A percentile compares a stretch with the other conserved stretches of the same genome.
phyloP scores from a whole-genome alignment of 2,113 vertebrate species.

The Misgurnus mizolepis region DNA sequence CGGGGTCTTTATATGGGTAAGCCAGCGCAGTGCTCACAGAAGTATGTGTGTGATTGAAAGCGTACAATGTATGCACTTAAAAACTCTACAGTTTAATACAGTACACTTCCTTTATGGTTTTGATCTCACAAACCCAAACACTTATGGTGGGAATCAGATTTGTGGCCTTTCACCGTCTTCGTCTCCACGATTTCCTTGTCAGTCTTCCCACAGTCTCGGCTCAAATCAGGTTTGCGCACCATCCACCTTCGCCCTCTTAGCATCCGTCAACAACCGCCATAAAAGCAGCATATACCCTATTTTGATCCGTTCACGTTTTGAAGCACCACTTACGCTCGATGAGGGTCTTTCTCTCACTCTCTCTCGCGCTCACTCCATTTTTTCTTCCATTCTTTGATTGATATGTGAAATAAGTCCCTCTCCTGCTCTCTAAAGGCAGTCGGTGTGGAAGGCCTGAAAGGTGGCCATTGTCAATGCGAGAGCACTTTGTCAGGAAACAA shows the following conservation, averaged over 20 bases:
- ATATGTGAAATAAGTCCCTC: slow-evolving; percentile 84
- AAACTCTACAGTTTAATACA: background rate
- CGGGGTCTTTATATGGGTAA: slow-evolving; percentile 54
- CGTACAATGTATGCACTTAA: background rate
- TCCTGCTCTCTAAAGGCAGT: slow-evolving; percentile 74
- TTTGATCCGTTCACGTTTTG: slow-evolving; percentile 69
- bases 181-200: slow-evolving; percentile 23
- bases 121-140: slow-evolving; percentile 15
- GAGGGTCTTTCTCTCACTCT: slow-evolving; percentile 57
- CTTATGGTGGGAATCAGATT: slow-evolving; percentile 28
- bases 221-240: background rate
- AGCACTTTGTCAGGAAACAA: slow-evolving; percentile 83
- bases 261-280: slow-evolving; percentile 63
- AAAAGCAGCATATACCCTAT: slow-evolving; percentile 70
- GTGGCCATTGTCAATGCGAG: slow-evolving; percentile 78
- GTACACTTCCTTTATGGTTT: background rate
- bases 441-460: slow-evolving; percentile 78
- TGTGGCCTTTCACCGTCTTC: slow-evolving; percentile 16
- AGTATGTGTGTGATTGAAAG: slow-evolving; percentile 3
- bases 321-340: slow-evolving; percentile 70
- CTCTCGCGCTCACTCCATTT: slow-evolving; percentile 31
- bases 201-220: slow-evolving; percentile 51
- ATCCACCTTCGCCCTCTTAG: slow-evolving; percentile 41
- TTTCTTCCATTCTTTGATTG: slow-evolving; percentile 73
- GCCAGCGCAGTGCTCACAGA: slow-evolving; percentile 52